Base-by-base conservation (phyloP, 2,888 invertebrate species). In the Pandemis heparana region DNA sequence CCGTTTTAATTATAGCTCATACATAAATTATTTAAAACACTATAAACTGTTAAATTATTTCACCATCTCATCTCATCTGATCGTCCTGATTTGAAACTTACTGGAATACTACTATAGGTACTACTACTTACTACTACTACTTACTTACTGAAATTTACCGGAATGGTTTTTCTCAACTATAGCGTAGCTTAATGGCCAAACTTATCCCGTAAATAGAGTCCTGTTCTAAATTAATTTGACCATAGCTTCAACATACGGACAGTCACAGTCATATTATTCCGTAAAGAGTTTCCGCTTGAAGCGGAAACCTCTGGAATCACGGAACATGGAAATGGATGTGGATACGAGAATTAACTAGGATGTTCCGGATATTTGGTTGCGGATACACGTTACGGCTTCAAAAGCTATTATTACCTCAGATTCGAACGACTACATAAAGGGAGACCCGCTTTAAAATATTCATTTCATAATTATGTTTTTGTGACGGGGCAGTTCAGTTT, bases 291-390 rank as follows among this genome's bases (percentile, higher is more conserved):
- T 68, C 68, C 73, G 63, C 60, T 65, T 41, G 51, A 51, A 64
- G 39, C 59, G 59, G 69, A 51, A 63, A 59, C 73, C 73, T 60
- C 51, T 23, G 16, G 48, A 69, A 60, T 68, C 43, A 62, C 62
- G 68, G 72, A 51, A 64, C 39, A 64, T 60, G 64, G 59, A 74
- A 69, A 65, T 69, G 14, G 48, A 64, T 64, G 51, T 48, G 48
- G 66, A 67, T 69, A 6, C 38, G 63, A 51, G 68, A 51, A 69
- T 74, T 64, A 74, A 69, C 63, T 64, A 39, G 9, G 43, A 63
- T 63, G 56, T 68, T 23, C 68, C 68, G 72, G 56, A 63, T 68
- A 41, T 68, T 73, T 63, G 39, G 46, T 39, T 43, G 39, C 68
- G 63, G 67, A 48, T 72, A 63, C 51, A 53, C n/a, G n/a, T n/a